These are phyloP conservation scores for Meriones unguiculatus DNA, from an alignment of 2,113 vertebrate genomes.

Conservation along the genomic window DNA sequence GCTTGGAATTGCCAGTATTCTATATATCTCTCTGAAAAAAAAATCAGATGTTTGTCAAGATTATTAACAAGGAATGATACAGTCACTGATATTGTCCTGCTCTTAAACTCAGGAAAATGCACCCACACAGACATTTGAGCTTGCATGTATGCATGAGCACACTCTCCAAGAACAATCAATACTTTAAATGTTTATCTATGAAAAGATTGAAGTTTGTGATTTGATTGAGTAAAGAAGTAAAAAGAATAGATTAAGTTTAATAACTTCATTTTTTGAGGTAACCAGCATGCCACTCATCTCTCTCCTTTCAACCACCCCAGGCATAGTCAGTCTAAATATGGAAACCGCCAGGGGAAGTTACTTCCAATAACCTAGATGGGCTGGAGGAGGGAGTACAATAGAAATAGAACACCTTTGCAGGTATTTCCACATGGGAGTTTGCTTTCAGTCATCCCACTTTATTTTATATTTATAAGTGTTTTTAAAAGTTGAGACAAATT, in stretches of 20 bases:
- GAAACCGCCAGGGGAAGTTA: not conserved
- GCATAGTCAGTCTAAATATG: not conserved
- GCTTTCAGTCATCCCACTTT: not conserved
- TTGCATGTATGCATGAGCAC: not conserved
- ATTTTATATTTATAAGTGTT: constrained; percentile 32
- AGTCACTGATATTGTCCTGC: not conserved
- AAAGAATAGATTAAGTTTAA: not conserved
- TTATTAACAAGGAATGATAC: not conserved
- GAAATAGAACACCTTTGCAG: not conserved
- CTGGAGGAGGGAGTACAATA: not conserved
- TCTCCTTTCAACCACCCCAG: too few species aligned
- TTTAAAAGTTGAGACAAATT: not conserved
- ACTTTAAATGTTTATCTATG: constrained; percentile 23
- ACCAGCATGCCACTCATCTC: not conserved
- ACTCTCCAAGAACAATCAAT: not conserved
- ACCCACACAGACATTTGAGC: not conserved
- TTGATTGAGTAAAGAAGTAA: not conserved
- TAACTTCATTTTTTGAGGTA: not conserved
- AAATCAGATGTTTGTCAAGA: not conserved
- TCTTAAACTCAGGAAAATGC: not conserved
- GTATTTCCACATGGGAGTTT: not conserved
- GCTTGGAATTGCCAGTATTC: not conserved
- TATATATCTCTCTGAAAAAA: not conserved
- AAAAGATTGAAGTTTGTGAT: not conserved
- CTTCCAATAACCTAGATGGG: not conserved